phyloP scores from a whole-genome alignment of 2,888 invertebrate genomes.

The Microplitis manilae region DNA sequence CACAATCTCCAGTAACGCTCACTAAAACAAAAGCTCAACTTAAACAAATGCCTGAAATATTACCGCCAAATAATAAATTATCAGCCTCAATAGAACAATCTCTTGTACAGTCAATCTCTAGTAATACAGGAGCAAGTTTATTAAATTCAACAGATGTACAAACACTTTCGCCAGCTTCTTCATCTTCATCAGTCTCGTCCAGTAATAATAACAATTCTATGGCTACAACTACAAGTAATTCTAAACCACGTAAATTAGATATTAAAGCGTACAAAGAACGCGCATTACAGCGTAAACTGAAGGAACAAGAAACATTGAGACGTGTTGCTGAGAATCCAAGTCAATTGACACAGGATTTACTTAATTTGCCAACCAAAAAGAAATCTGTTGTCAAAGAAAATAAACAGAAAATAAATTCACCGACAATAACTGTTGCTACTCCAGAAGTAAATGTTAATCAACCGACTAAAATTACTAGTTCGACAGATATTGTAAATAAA shows the following conservation, averaged over 20 bases:
- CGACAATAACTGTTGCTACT: neutral
- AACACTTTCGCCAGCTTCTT: conserved; percentile 6
- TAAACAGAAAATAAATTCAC: neutral
- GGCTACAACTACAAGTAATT: conserved; percentile 25
- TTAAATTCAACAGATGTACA: neutral
- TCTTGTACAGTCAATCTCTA: neutral
- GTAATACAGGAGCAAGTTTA: neutral
- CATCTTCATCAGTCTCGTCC: conserved; percentile 8
- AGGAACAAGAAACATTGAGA: conserved; percentile 47
- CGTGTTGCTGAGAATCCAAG: conserved; percentile 50
- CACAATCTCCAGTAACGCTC: conserved; percentile 33
- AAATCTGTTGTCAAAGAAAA: neutral
- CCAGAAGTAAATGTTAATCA: neutral
- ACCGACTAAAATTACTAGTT: neutral
- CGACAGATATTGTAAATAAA: neutral
- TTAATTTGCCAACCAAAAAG: conserved; percentile 49
- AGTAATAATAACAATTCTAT: neutral
- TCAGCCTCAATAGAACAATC: conserved; percentile 1
- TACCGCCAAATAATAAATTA: neutral
- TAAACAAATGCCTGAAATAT: conserved; percentile 59
- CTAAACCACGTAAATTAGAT: conserved; percentile 59
- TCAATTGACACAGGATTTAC: conserved; percentile 53
- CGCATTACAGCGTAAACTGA: conserved; percentile 53
- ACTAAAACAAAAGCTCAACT: conserved; percentile 61
- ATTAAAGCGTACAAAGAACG: conserved; percentile 65